A percentile compares a stretch with the other conserved stretches of the same genome.
Conservation (phyloP, 2,888 invertebrate genomes). For the Plagiodera versicolora region DNA sequence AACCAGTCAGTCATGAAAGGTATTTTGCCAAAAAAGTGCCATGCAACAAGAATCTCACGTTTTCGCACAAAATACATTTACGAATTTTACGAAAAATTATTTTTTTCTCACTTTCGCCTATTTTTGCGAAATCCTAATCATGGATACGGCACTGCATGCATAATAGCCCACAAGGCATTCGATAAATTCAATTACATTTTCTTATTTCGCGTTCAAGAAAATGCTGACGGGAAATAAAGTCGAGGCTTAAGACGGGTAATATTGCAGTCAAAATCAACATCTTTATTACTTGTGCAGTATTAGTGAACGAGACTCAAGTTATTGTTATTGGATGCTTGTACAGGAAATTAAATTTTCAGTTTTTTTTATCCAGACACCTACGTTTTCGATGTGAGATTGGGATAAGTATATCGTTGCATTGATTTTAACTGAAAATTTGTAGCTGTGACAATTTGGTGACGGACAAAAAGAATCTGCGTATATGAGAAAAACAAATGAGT, state of each 20-base stretch:
- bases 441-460: neutral
- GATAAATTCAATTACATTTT: conserved; percentile 22
- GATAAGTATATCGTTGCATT: neutral
- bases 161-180: conserved; percentile 6
- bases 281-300: conserved; percentile 40
- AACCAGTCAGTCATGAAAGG: no score
- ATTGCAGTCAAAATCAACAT: conserved; percentile 40
- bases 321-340: conserved; percentile 36
- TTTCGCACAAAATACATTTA: no score
- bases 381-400: conserved; percentile 6
- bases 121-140: neutral
- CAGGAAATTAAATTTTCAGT: conserved; percentile 28
- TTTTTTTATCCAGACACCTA: conserved; percentile 17
- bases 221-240: conserved; percentile 27
- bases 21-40: no score
- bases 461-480: neutral
- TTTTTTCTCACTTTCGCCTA: no score
- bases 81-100: no score
- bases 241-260: conserved; percentile 35
- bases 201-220: conserved; percentile 11
- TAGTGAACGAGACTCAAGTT: conserved; percentile 29
- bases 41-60: no score
- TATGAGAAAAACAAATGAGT: no score
- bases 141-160: neutral
- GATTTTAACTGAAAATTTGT: neutral